Evolutionary conservation across 1,140 invertebrate genomes (phyloP), one percentile per base, ranked within the genome.

Genomic region (Mamestra configurata): DNA sequence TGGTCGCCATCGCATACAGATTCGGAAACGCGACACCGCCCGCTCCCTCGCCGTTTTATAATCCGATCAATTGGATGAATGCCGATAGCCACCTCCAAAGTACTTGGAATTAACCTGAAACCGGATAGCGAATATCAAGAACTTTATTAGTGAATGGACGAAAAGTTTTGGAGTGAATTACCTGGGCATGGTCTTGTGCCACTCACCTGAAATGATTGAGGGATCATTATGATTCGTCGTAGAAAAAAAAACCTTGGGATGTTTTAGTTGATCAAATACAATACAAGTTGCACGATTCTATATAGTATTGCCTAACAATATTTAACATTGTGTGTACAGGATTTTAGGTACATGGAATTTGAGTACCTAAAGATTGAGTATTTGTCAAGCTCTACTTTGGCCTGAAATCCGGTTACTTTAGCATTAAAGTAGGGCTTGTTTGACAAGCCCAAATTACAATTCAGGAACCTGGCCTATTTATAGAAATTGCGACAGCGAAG

Each of bases 11-110:
- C 27, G 79, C 77, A 86, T 79, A 80, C 79, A 80, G 81, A 84
- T 85, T 88, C 84, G 40, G 73, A 64, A 76, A 76, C 73, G 73
- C 73, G 73, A 79, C 80, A 86, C 79, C 80, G 82, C 82, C 75
- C 72, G 89, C 73, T 76, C 73, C 73, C 73, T 76, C 73, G 73
- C 73, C 24, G 37, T 61, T 76, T 76, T 76, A 76, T 87, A 89
- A 90, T 82, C 75, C 64, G 87, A 90, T 85, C 73, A 76, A 64
- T 76, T 76, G 73, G 73, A 49, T 76, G 73, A 76, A 76, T 76
- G 73, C 64, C 40, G 57, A 76, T 59, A 61, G 57, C 73, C 73
- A 76, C 73, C 73, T 61, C 57, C 37, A 24, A 31, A 22, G 53
- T 75, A 43, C 35, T 31, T 18, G 73, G 73, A 64, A 76, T 57